Base-by-base conservation (phyloP, 2,113 vertebrate species). In the Ranitomeya imitator region DNA sequence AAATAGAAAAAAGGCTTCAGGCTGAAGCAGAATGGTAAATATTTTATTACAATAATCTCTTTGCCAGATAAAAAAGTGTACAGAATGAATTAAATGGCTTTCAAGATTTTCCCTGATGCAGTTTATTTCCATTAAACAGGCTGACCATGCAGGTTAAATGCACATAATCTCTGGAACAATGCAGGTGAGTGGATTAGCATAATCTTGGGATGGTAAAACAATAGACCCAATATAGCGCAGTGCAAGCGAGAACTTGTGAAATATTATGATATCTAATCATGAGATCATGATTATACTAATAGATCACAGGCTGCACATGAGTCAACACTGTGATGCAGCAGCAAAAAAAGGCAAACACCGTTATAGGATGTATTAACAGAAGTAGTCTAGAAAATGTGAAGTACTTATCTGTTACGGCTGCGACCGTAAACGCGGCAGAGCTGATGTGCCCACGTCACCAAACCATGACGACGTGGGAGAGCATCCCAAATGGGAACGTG, bases 41-140 rank as follows among this genome's bases (percentile, higher is more conserved):
- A 89, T 89, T 85, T 89, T 85, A 89, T 84, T 85, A 77, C 87
- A 51, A 89, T 85, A 89, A 84, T 88, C 79, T 74, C 87, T 83
- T 85, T 79, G 84, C 60, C 87, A 79, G 73, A 89, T 89, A 79
- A 55, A 89, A 45, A 89, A 76, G 51, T 78, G 74, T 80, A 80
- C 37, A 85, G 82, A 89, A 89, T 57, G 60, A 85, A 85, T 82
- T 76, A 61, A 78, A 52, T 69, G 60, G 71, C 51, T 89, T 45
- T 88, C 76, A 59, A 88, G 59, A 71, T 88, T 67, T 78, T 83
- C 71, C 65, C 80, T 55, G 14, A 61, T 54, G 63, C 82, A 63
- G 67, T 85, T 85, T 85, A 59, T 63, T 84, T 57, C 59, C n/a
- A 78, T 84, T 84, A 19, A 83, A 26, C 18, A 65, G 55, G 11